Percentiles rank a stretch among this genome's conserved stretches.
These are phyloP conservation scores for Acanthopagrus latus DNA, from an alignment of 2,797 vertebrate species.

Conservation along the genomic window DNA sequence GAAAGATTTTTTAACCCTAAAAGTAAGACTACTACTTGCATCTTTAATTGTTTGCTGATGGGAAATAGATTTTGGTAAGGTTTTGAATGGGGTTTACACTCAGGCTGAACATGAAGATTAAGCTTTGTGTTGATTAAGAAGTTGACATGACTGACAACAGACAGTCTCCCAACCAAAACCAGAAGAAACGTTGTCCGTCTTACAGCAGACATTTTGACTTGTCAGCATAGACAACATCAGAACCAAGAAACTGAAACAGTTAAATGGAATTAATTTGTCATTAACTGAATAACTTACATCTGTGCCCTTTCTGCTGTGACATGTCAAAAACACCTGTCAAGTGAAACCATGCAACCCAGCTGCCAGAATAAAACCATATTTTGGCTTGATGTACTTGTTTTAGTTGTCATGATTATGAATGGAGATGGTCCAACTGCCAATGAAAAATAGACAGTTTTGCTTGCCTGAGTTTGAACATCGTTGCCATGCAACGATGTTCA, in stretches of 20 bases:
- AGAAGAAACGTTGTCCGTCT: neutral
- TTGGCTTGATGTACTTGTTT: too few species aligned
- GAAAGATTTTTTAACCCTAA: slow-evolving; percentile 7
- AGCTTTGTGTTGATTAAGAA: neutral
- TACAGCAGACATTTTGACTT: slow-evolving; percentile 13
- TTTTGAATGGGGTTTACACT: neutral
- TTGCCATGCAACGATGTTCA: too few species aligned
- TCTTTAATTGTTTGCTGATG: neutral
- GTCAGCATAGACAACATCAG: neutral
- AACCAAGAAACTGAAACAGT: neutral
- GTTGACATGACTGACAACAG: too few species aligned
- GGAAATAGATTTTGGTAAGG: neutral
- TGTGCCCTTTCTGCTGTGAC: neutral
- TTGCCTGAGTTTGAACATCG: too few species aligned
- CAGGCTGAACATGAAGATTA: neutral
- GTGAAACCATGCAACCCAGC: neutral
- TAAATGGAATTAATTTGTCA: neutral
- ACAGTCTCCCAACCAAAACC: neutral
- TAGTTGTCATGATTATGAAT: too few species aligned
- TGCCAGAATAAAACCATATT: too few species aligned
- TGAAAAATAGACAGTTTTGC: too few species aligned
- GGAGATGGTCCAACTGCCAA: too few species aligned
- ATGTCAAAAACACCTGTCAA: neutral
- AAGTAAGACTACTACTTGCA: neutral
- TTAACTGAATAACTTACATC: neutral